Base-by-base conservation (phyloP, 2,888 invertebrate species). In the Leptinotarsa peninsularis region DNA sequence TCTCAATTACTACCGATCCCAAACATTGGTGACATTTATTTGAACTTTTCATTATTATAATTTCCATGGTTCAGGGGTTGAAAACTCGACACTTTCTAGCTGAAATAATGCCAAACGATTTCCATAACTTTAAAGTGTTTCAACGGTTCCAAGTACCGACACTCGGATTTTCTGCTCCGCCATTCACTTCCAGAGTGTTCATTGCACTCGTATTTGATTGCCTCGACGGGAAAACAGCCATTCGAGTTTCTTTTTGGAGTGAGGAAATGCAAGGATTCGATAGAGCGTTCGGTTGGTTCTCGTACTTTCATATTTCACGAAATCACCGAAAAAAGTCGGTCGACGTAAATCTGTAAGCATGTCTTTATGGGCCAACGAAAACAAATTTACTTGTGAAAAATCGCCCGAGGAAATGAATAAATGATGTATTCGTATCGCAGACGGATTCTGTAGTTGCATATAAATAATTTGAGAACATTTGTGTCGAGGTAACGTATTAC, bases 171-270 rank as follows among this genome's bases (percentile, higher is more conserved):
- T 70, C 56, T 58, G 58, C 70, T 17, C 18, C n/a, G 58, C 70
- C 70, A 70, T 70, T 33, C 71, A 17, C 54, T 71, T 71, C 56
- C 52, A 67, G 68, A 74, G 68, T 72, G 72, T 72, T 75, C 75
- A 75, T 72, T 73, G 76, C 76, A 78, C 78, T 79, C 76, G 79
- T 69, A 79, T 79, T 76, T 79, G 78, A 77, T 76, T 78, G 75
- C 76, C 78, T 76, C 72, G 75, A 78, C 78, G 75, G 76, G 71
- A 78, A 76, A 79, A 79, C 78, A 73, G 73, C 76, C 73, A 78
- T 78, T 78, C 78, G 72, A 75, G 63, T 74, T 76, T 76, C 67
- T 70, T 66, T 66, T 72, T n/a, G 10, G 71, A 71, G 50, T 18
- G 70, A 56, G 69, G 13, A 58, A 74, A 70, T 56, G 74, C 71